These are phyloP conservation scores for Linepithema humile DNA, from an alignment of 1,140 invertebrate species.

Conservation along the genomic window DNA sequence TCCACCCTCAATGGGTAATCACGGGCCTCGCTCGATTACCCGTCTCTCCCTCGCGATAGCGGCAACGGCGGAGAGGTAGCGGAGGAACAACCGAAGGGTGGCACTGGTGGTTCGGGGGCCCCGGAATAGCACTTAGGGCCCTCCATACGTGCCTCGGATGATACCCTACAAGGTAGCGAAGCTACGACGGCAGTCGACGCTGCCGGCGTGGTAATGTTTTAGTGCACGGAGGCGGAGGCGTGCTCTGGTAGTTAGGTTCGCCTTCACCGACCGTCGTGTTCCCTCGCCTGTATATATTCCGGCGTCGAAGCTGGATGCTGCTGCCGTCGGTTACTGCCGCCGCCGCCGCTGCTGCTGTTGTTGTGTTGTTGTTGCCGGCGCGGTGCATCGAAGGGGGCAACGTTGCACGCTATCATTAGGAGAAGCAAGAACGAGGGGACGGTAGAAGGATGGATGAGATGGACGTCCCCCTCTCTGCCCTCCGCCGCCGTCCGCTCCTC, in stretches of 20 bases:
- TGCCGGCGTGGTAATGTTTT: constrained; percentile 74
- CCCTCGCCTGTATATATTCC: constrained; percentile 43
- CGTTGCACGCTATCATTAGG: constrained; percentile 80
- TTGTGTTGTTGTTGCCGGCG: constrained; percentile 51
- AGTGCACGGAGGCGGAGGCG: constrained; percentile 73
- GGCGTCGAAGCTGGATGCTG: constrained; percentile 39
- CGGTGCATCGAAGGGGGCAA: constrained; percentile 64
- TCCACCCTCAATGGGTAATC: constrained; percentile 79
- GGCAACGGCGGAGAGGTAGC: constrained; percentile 30
- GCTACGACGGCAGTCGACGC: constrained; percentile 66
- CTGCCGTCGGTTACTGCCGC: constrained; percentile 34
- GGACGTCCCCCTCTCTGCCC: constrained; percentile 59
- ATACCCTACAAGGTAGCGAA: constrained; percentile 75
- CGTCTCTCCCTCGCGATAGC: constrained; percentile 52
- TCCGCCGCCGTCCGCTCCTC: not conserved
- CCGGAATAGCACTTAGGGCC: constrained; percentile 76
- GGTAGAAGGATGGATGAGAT: constrained; percentile 73
- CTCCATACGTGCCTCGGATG: constrained; percentile 73
- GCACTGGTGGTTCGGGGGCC: constrained; percentile 61
- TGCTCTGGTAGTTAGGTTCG: constrained; percentile 74
- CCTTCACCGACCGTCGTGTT: constrained; percentile 62
- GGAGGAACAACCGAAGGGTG: constrained; percentile 54
- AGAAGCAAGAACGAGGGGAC: constrained; percentile 73
- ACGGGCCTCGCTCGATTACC: constrained; percentile 70
- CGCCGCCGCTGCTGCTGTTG: constrained; percentile 38